These are phyloP conservation scores for Anguilla anguilla DNA, from an alignment of 2,797 vertebrate species.

Conservation along the genomic window DNA sequence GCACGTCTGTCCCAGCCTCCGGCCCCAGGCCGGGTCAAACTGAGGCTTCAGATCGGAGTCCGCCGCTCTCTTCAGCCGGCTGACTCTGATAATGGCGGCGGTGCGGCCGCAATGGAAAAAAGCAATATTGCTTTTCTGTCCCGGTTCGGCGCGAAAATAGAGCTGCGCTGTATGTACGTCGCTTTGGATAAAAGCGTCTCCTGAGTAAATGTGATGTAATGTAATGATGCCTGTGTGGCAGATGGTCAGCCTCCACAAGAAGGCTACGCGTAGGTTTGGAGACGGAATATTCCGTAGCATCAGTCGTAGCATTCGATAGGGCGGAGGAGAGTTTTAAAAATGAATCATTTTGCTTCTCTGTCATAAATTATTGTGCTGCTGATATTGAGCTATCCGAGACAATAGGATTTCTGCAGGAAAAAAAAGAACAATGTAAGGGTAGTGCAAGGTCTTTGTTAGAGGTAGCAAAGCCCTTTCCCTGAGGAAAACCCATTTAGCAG, in stretches of 20 bases:
- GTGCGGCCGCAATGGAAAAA: slow-evolving; percentile 37
- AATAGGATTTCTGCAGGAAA: not conserved
- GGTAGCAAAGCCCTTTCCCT: not conserved
- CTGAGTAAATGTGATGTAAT: no score
- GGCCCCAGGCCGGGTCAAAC: not conserved
- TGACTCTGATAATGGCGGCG: slow-evolving; percentile 34
- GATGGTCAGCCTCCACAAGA: not conserved
- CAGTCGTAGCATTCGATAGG: not conserved
- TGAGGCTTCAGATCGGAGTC: slow-evolving; percentile 22
- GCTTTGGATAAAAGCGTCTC: no score
- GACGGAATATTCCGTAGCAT: not conserved
- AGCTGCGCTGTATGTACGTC: no score
- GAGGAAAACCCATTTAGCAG: not conserved
- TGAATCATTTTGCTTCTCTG: not conserved
- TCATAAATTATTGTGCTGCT: not conserved
- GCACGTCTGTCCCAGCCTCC: not conserved
- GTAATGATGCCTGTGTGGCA: not conserved
- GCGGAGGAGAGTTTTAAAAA: not conserved
- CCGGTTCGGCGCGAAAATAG: slow-evolving; percentile 35
- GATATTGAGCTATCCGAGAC: not conserved
- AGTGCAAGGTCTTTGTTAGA: not conserved
- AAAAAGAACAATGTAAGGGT: not conserved
- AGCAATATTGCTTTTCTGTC: slow-evolving; percentile 38
- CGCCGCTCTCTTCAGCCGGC: slow-evolving; percentile 44
- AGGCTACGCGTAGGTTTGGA: not conserved